Evolutionary conservation across 2,888 invertebrate genomes (phyloP).

Genomic region (Ennomos fuscantarius): DNA sequence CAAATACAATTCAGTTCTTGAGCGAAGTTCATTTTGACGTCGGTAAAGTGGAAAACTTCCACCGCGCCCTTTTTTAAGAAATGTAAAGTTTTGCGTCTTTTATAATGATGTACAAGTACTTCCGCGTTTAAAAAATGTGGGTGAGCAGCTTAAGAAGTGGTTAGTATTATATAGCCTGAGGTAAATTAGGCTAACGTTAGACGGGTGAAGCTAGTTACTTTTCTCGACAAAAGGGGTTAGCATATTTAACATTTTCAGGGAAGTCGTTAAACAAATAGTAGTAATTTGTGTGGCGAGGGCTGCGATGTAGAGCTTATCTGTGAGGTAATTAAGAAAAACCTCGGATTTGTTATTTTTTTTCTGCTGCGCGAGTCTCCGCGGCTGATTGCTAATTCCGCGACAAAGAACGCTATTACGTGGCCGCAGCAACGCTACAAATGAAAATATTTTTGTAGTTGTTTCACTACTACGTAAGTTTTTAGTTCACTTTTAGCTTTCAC

Average conservation of each 20-base stretch:
- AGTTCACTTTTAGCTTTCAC: constrained; percentile 8
- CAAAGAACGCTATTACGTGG: constrained; percentile 73
- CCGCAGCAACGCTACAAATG: constrained; percentile 59
- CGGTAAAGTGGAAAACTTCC: constrained; percentile 79
- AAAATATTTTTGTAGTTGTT: constrained; percentile 56
- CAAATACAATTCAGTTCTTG: constrained; percentile 80
- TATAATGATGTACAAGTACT: constrained; percentile 65
- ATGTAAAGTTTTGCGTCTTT: constrained; percentile 70
- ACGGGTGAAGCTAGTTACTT: constrained; percentile 7
- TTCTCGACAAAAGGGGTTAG: constrained; percentile 24
- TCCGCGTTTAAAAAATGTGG: constrained; percentile 53
- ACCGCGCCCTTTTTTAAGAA: constrained; percentile 62
- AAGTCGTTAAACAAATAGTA: constrained; percentile 68
- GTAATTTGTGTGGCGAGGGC: constrained; percentile 66
- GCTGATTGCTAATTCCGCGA: constrained; percentile 80
- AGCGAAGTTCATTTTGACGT: constrained; percentile 78
- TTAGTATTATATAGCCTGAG: constrained; percentile 43
- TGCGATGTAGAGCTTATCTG: constrained; percentile 70
- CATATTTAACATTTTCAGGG: constrained; percentile 64
- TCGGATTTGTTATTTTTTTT: constrained; percentile 60
- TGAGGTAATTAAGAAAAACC: constrained; percentile 74
- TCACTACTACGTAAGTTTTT: constrained; percentile 17
- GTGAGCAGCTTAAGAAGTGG: constrained; percentile 44
- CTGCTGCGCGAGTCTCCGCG: constrained; percentile 39
- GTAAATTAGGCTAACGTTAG: background rate